Percentiles rank a stretch among this genome's conserved stretches.
Conservation (phyloP, 2,888 invertebrate genomes). For the Criorhina ranunculi region DNA sequence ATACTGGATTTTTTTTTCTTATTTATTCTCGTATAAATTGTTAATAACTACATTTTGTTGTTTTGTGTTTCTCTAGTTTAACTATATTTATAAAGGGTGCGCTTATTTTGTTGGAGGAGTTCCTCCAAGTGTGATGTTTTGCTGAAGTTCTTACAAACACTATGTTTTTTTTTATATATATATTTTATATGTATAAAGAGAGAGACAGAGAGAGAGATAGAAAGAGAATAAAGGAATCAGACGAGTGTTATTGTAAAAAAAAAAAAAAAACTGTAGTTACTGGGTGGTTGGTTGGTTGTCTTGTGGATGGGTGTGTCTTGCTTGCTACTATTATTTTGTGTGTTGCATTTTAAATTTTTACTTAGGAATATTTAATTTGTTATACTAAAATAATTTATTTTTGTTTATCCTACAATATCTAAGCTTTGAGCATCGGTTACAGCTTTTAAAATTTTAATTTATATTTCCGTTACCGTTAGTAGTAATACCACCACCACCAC, state of each 20-base stretch:
- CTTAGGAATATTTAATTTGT: constrained; percentile 77
- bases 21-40: constrained; percentile 59
- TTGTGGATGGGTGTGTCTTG: constrained; percentile 45
- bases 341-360: constrained; percentile 33
- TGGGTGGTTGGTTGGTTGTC: constrained; percentile 52
- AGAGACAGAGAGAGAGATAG: constrained; percentile 16
- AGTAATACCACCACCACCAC: constrained; percentile 64
- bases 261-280: constrained; percentile 27
- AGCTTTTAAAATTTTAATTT: constrained; percentile 78
- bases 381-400: constrained; percentile 78
- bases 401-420: constrained; percentile 84
- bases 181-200: not conserved
- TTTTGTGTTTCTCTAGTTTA: constrained; percentile 61
- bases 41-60: constrained; percentile 63
- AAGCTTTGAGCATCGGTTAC: constrained; percentile 85
- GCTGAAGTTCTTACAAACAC: constrained; percentile 56
- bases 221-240: constrained; percentile 7
- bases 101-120: constrained; percentile 54
- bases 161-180: constrained; percentile 42
- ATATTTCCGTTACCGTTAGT: constrained; percentile 69
- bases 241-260: constrained; percentile 24
- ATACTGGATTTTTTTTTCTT: too few species aligned
- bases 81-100: constrained; percentile 67
- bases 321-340: constrained; percentile 55
- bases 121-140: constrained; percentile 63